A percentile compares a stretch with the other conserved stretches of the same genome.
phyloP scores from a whole-genome alignment of 2,888 invertebrate species.

The Cephus spinipes region DNA sequence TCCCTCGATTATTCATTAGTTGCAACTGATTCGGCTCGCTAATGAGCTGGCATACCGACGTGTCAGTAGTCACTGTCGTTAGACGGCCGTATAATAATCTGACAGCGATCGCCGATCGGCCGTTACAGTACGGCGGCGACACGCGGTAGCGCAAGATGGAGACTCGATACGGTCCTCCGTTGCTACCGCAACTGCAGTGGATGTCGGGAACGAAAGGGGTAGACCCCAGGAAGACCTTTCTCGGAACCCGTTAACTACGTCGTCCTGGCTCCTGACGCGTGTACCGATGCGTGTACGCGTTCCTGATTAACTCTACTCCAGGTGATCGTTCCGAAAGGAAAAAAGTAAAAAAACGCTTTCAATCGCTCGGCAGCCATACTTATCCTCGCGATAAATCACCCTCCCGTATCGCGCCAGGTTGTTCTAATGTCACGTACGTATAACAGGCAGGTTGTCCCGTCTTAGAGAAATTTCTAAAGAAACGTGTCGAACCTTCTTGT shows the following conservation, averaged over 20 bases:
- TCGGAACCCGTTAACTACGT: slow-evolving; percentile 49
- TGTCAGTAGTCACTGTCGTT: slow-evolving; percentile 37
- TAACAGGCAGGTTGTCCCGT: neutral
- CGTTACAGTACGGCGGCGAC: slow-evolving; percentile 22
- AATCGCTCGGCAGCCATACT: neutral
- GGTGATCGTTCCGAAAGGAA: slow-evolving; percentile 1
- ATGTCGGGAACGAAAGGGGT: slow-evolving; percentile 31
- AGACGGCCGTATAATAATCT: slow-evolving; percentile 43
- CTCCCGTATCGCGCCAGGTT: neutral
- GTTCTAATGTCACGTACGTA: neutral
- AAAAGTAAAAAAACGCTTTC: neutral
- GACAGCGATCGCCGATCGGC: slow-evolving; percentile 46
- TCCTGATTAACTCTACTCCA: slow-evolving; percentile 7
- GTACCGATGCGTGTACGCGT: slow-evolving; percentile 36
- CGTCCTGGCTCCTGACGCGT: slow-evolving; percentile 35
- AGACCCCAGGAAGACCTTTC: slow-evolving; percentile 38
- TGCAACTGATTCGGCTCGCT: slow-evolving; percentile 31
- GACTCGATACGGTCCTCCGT: slow-evolving; percentile 37
- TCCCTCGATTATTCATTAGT: neutral
- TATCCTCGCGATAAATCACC: neutral
- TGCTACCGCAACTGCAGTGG: slow-evolving; percentile 22
- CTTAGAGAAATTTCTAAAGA: neutral
- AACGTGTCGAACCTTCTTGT: neutral
- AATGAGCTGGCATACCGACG: slow-evolving; percentile 49
- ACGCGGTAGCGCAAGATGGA: slow-evolving; percentile 47